Evolutionary conservation across 2,888 invertebrate species (phyloP), one percentile per base, ranked within the genome.

Genomic region (Drosophila incognita): DNA sequence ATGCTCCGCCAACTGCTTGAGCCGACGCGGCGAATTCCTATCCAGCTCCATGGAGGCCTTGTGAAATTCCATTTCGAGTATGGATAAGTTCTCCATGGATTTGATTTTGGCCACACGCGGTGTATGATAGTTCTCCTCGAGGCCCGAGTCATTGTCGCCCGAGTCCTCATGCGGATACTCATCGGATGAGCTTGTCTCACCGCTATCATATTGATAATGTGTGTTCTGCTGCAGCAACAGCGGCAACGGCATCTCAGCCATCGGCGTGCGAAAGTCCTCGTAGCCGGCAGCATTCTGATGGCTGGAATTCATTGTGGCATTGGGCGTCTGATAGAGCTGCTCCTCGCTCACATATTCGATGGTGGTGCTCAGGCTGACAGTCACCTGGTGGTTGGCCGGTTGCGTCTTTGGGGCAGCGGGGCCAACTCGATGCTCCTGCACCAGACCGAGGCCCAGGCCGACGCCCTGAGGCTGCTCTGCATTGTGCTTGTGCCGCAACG

Each of bases 31-130:
- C 0, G 93, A 93, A 68, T 92, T 92, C 8, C 93, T 90, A 80
- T 93, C 92, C 68, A 93, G 65, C 64, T 91, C 91, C 69, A 91
- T 91, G 4, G 93, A 92, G 21, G 93, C 93, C 62, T 91, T 92
- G 60, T 92, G 90, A 54, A 93, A 93, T 62, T 93, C 92, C 91
- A 93, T 90, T 72, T 93, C 93, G n/a, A 93, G 81, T 64, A 92
- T 89, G 35, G 93, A 92, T 33, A 93, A 79, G 87, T 93, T 93
- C 71, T 93, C 93, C 91, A 93, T 91, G 1, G 93, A 93, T 69
- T 93, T 93, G 57, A 93, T 93, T 87, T 92, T 93, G 3, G 92
- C 90, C 46, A 93, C 92, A 6, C 93, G 87, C 4, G 93, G 93
- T 61, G 93, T 92, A 69, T 93, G 92, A 31, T 87, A 93, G 67